phyloP scores from a whole-genome alignment of 2,888 invertebrate genomes.

The Allophyes oxyacanthae region DNA sequence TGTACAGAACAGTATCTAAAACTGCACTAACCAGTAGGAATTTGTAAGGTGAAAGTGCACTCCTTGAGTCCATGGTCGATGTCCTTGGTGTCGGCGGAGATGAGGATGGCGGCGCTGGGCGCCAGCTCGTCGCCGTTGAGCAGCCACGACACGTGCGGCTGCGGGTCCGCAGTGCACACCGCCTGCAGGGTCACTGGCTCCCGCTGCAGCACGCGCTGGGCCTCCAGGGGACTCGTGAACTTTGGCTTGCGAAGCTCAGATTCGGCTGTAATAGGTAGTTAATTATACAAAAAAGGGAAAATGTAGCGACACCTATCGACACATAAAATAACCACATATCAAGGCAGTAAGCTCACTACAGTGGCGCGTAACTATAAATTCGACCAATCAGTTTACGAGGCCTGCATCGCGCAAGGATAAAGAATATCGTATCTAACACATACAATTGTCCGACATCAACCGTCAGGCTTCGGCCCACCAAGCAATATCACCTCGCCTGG shows the following conservation, averaged over 20 bases:
- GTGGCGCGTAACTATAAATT: no score
- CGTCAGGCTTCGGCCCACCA: no score
- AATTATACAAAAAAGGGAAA: not conserved
- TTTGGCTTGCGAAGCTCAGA: slow-evolving; percentile 94
- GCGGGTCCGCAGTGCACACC: slow-evolving; percentile 96
- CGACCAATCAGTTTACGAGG: no score
- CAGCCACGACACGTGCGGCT: slow-evolving; percentile 96
- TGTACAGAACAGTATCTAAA: no score
- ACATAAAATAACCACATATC: no score
- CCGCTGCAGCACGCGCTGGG: slow-evolving; percentile 92
- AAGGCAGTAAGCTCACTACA: no score
- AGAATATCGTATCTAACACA: no score
- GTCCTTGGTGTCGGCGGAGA: slow-evolving; percentile 91
- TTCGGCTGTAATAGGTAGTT: slow-evolving; percentile 87
- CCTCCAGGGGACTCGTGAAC: slow-evolving; percentile 91
- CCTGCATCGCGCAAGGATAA: no score
- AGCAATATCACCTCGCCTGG: no score
- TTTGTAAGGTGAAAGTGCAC: slow-evolving; percentile 93
- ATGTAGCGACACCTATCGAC: no score
- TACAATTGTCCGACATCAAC: no score
- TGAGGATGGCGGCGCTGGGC: slow-evolving; percentile 90
- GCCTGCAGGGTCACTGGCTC: slow-evolving; percentile 91
- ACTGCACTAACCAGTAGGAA: slow-evolving; percentile 90
- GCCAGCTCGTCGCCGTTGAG: slow-evolving; percentile 92
- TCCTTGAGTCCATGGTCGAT: slow-evolving; percentile 94